Evolutionary conservation across 2,888 invertebrate genomes (phyloP).

Genomic region (Rhagonycha lutea): DNA sequence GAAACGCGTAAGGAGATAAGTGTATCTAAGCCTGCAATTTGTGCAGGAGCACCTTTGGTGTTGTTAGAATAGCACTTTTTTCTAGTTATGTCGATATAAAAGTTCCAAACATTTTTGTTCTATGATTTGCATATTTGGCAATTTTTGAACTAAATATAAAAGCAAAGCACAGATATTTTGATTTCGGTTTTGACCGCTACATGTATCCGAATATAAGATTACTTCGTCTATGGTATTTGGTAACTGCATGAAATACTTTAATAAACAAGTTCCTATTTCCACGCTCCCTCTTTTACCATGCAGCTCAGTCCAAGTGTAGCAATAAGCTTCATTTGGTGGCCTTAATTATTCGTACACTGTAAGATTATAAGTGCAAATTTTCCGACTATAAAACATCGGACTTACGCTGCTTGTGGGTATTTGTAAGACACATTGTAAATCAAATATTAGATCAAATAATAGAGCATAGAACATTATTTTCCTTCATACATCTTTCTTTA

Average conservation of each 20-base stretch:
- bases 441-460: no score
- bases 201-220: no score
- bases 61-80: no score
- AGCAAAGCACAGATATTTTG: no score
- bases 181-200: no score
- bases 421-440: background rate
- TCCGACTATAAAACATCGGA: background rate
- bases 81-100: no score
- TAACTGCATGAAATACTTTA: background rate
- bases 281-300: slow-evolving; percentile 42
- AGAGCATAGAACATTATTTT: background rate
- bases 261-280: slow-evolving; percentile 38
- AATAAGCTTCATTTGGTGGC: slow-evolving; percentile 40
- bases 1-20: no score
- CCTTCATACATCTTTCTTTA: background rate
- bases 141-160: no score
- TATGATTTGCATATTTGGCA: no score
- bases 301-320: slow-evolving; percentile 40
- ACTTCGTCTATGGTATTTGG: background rate
- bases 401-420: background rate
- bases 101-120: no score
- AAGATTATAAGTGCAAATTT: slow-evolving; percentile 36
- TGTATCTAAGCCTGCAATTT: no score
- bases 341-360: slow-evolving; percentile 43
- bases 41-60: no score